A percentile compares a stretch with the other conserved stretches of the same genome.
phyloP scores from a whole-genome alignment of 2,888 invertebrate genomes.

The Himalopsyche anomala region DNA sequence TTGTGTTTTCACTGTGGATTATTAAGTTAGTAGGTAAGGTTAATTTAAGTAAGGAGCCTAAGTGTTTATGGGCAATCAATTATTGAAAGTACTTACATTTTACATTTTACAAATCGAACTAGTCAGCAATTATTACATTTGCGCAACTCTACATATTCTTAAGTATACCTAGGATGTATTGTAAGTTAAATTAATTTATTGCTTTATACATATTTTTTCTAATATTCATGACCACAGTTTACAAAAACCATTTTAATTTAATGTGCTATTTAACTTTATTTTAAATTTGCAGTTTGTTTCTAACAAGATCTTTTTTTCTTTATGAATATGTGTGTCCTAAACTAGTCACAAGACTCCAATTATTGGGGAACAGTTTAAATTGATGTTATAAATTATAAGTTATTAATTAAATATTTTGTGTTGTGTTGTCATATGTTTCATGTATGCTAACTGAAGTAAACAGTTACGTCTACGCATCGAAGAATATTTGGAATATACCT shows the following conservation, averaged over 20 bases:
- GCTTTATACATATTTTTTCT: constrained; percentile 63
- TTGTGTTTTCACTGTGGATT: constrained; percentile 63
- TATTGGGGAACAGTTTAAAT: constrained; percentile 63
- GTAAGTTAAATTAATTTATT: constrained; percentile 68
- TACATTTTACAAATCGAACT: constrained; percentile 75
- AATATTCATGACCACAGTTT: constrained; percentile 64
- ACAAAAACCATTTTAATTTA: constrained; percentile 59
- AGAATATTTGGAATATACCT: constrained; percentile 65
- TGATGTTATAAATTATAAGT: constrained; percentile 65
- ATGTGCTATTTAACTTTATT: constrained; percentile 63
- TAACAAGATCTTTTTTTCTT: constrained; percentile 61
- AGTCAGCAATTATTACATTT: constrained; percentile 77
- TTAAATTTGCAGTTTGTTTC: constrained; percentile 54
- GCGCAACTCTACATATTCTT: constrained; percentile 74
- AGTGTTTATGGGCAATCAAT: constrained; percentile 71
- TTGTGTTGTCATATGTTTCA: constrained; percentile 66
- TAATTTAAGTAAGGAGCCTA: constrained; percentile 64
- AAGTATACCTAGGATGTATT: constrained; percentile 69
- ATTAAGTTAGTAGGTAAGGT: constrained; percentile 64
- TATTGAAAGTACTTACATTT: constrained; percentile 77
- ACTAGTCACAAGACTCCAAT: constrained; percentile 65
- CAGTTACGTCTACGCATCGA: constrained; percentile 64
- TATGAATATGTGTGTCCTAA: constrained; percentile 64
- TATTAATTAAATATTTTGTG: constrained; percentile 65
- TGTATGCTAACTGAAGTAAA: constrained; percentile 65